A percentile compares a stretch with the other conserved stretches of the same genome.
These are phyloP conservation scores for rabbit (Oryctolagus cuniculus) DNA, from an alignment of 2,113 vertebrate genomes.

Conservation along the genomic window DNA sequence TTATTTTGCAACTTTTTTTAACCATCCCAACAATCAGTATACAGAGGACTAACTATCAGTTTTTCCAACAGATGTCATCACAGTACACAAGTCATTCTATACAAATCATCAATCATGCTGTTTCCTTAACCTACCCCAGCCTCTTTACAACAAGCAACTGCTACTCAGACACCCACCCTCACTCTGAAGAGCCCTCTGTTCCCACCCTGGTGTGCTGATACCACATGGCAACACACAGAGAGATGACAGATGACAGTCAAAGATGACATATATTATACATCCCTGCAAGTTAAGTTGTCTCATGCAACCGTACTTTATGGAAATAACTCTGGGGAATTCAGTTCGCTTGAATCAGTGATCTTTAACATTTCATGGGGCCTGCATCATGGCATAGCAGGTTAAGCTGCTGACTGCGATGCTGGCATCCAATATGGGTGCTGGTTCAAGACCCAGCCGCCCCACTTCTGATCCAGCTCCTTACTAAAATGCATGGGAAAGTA, in stretches of 20 bases:
- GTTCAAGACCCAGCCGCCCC: no score
- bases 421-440: no score
- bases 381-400: no score
- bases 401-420: no score
- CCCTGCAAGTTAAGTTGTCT: background rate
- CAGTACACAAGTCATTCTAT: background rate
- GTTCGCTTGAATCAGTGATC: background rate
- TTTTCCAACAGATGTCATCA: background rate
- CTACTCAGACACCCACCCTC: background rate
- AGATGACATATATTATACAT: rapidly evolving
- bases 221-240: background rate
- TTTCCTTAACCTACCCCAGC: background rate
- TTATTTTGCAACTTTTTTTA: background rate
- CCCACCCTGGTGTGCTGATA: rapidly evolving
- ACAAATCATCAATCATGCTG: rapidly evolving
- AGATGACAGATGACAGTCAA: background rate
- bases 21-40: background rate
- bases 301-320: background rate
- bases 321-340: background rate
- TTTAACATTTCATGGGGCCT: no score
- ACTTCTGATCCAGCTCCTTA: no score
- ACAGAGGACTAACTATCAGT: rapidly evolving
- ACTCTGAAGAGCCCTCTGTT: rapidly evolving
- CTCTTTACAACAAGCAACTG: background rate
- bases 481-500: no score